Conservation (phyloP, 2,797 vertebrate species). For the Odontamblyopus lacepedii region DNA sequence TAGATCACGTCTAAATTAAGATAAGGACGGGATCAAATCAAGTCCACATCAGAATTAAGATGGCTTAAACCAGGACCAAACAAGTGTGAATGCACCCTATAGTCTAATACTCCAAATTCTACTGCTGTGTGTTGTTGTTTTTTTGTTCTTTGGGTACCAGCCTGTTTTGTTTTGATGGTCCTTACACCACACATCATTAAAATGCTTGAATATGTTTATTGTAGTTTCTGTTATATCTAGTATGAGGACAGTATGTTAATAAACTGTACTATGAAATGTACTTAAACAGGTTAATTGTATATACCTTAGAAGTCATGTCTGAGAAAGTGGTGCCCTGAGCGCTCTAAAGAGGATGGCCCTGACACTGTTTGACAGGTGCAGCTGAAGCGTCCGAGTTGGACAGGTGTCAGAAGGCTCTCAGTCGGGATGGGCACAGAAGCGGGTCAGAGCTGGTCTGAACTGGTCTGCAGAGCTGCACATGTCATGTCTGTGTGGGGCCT, state of each 20-base stretch:
- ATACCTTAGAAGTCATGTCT: not conserved
- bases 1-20: too few species aligned
- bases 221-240: too few species aligned
- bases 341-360: conserved; percentile 21
- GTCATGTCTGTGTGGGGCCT: conserved; percentile 51
- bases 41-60: too few species aligned
- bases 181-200: too few species aligned
- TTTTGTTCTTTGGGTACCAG: too few species aligned
- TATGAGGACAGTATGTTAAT: not conserved
- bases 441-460: conserved; percentile 48
- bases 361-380: conserved; percentile 27
- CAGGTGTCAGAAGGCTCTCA: conserved; percentile 35
- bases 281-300: not conserved
- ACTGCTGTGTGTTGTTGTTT: too few species aligned
- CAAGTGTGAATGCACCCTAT: too few species aligned
- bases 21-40: too few species aligned
- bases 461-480: conserved; percentile 65
- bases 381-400: conserved; percentile 46
- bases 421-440: conserved; percentile 41
- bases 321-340: conserved; percentile 1
- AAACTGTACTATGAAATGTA: not conserved
- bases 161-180: too few species aligned
- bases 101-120: too few species aligned
- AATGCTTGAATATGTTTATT: too few species aligned
- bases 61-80: too few species aligned